Percentiles rank a stretch among this genome's conserved stretches.
phyloP scores from a whole-genome alignment of 2,797 vertebrate species.

The Sylvilagus floridanus region DNA sequence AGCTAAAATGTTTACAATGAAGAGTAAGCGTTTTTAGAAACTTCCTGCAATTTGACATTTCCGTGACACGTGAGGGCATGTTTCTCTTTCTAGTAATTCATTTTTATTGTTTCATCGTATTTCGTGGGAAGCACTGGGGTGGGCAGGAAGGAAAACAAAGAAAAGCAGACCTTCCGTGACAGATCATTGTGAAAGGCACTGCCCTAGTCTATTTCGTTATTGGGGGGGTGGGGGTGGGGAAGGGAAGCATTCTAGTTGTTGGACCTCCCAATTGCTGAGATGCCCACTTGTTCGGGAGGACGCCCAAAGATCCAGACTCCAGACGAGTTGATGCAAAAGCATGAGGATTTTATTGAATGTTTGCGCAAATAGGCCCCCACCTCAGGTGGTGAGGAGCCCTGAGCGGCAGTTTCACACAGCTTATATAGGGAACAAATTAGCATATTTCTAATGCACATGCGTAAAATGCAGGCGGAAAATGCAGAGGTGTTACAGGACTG shows the following conservation, averaged over 20 bases:
- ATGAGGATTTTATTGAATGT: too few relatives aligned
- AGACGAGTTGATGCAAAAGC: too few relatives aligned
- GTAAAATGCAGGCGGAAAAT: too few relatives aligned
- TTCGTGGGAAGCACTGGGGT: not conserved
- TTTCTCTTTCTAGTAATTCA: not conserved
- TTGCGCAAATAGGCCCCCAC: too few relatives aligned
- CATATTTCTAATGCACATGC: too few relatives aligned
- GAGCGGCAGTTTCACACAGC: too few relatives aligned
- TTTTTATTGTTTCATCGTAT: slow-evolving; percentile 14
- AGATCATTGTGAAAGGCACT: not conserved
- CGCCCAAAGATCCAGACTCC: too few relatives aligned
- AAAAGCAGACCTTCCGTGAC: not conserved
- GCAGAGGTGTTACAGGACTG: too few relatives aligned
- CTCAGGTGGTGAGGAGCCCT: too few relatives aligned
- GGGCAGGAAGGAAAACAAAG: not conserved
- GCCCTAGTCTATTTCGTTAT: not conserved
- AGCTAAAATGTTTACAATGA: not conserved
- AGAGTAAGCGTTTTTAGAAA: not conserved
- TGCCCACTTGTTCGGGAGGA: too few relatives aligned
- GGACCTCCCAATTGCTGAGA: too few relatives aligned
- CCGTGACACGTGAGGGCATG: not conserved
- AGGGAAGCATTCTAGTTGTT: not conserved
- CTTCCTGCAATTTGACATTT: not conserved
- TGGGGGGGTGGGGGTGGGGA: not conserved
- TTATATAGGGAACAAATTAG: too few relatives aligned